Evolutionary conservation across 2,888 invertebrate species (phyloP).

Genomic region (Lithosia quadra): DNA sequence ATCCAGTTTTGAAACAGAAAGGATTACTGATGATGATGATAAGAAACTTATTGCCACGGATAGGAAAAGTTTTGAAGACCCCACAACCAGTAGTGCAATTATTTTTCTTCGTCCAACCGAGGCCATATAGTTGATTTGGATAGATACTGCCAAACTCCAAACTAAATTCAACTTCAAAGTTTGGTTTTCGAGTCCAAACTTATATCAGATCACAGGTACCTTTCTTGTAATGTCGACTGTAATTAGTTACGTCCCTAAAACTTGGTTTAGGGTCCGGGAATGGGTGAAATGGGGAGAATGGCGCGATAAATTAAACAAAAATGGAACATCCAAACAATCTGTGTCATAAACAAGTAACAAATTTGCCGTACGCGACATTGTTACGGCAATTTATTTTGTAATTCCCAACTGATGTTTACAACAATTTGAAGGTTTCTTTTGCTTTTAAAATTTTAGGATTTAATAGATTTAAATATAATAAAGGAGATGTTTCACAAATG

Average conservation of each 20-base stretch:
- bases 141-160: constrained; percentile 25
- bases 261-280: constrained; percentile 31
- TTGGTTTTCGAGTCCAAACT: constrained; percentile 33
- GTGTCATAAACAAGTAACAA: constrained; percentile 59
- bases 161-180: constrained; percentile 35
- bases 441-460: not conserved
- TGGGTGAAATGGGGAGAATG: constrained; percentile 27
- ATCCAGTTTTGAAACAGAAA: not conserved
- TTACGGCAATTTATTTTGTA: constrained; percentile 44
- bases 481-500: too few relatives aligned
- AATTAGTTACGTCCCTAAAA: constrained; percentile 42
- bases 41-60: not conserved
- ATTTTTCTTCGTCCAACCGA: constrained; percentile 23
- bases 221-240: constrained; percentile 42
- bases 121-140: constrained; percentile 26
- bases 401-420: constrained; percentile 22
- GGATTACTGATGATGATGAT: not conserved
- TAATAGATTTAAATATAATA: not conserved
- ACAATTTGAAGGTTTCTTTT: not conserved
- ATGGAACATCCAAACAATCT: constrained; percentile 65
- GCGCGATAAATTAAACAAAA: constrained; percentile 66
- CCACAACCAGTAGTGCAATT: constrained; percentile 17
- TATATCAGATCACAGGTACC: constrained; percentile 48
- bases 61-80: not conserved
- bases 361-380: constrained; percentile 55